Evolutionary conservation across 2,797 vertebrate genomes (phyloP), one percentile per base, ranked within the genome.

Genomic region (Rachycentron canadum): DNA sequence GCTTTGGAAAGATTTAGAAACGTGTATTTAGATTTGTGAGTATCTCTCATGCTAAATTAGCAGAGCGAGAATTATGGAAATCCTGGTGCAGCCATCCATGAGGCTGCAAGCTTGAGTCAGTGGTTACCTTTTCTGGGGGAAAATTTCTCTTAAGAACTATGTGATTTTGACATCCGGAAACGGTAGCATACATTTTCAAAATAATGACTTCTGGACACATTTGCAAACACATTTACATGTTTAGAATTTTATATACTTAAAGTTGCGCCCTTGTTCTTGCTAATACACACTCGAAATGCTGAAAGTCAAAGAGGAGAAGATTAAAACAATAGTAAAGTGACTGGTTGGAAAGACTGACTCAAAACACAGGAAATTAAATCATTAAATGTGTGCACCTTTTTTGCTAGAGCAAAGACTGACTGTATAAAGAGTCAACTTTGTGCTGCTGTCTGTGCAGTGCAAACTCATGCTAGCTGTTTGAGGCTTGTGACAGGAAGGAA

Each of bases 401-500:
- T 69, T 47, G 60, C 73, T 67, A 23, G 40, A 87, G 80, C 79
- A 83, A 55, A 69, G 49, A 61, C 40, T 60, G 66, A 36, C 57
- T 77, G 75, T 61, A 56, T 84, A 63, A 81, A 68, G 81, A 81
- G 75, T 68, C 67, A 12, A 68, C 64, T 81, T 60, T 65, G 56
- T 78, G 63, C 81, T 56, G 76, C 82, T 86, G 82, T 60, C 66
- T 69, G 78, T 88, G 88, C 83, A 79, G 50, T 78, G 88, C 88
- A 88, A 78, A 78, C 77, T 85, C 85, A 81, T 59, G 85, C 79
- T 82, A 78, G 80, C 80, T 78, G 78, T 82, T 80, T 78, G 77
- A 90, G 86, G 87, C 92, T 91, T 88, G 91, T 94, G 94, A 91
- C 85, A 90, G 94, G 93, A 94, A 94, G 92, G 91, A 93, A 93